Percentiles rank a stretch among this genome's conserved stretches.
These are phyloP conservation scores for Drosophila tanythrix DNA, from an alignment of 2,888 invertebrate species.

Conservation along the genomic window DNA sequence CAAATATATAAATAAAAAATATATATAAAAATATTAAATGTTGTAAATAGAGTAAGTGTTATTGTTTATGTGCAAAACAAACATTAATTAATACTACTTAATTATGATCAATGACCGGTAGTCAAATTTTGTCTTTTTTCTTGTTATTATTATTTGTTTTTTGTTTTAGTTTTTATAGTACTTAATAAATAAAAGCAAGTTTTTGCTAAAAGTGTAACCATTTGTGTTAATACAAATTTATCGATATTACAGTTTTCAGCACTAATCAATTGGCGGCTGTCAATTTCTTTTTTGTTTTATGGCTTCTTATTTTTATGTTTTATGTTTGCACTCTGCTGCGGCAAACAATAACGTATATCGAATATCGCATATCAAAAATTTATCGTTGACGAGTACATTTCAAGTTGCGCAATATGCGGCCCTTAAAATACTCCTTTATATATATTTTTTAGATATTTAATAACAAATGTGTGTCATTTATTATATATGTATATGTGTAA, in stretches of 20 bases:
- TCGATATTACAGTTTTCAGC: neutral
- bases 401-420: conserved; percentile 33
- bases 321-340: neutral
- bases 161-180: neutral
- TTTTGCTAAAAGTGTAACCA: neutral
- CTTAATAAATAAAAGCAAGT: neutral
- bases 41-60: neutral
- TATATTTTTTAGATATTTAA: neutral
- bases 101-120: neutral
- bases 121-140: neutral
- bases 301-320: neutral
- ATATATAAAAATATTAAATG: neutral
- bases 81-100: neutral
- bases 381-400: conserved; percentile 3
- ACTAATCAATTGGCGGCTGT: neutral
- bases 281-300: neutral
- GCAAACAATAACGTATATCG: neutral
- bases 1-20: too few species aligned
- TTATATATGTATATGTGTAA: neutral
- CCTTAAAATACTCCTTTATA: neutral
- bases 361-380: neutral
- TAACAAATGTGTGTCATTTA: neutral
- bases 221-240: neutral
- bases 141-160: neutral
- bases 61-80: neutral